Conservation (phyloP, 2,113 vertebrate species). For the Myocastor coypus region DNA sequence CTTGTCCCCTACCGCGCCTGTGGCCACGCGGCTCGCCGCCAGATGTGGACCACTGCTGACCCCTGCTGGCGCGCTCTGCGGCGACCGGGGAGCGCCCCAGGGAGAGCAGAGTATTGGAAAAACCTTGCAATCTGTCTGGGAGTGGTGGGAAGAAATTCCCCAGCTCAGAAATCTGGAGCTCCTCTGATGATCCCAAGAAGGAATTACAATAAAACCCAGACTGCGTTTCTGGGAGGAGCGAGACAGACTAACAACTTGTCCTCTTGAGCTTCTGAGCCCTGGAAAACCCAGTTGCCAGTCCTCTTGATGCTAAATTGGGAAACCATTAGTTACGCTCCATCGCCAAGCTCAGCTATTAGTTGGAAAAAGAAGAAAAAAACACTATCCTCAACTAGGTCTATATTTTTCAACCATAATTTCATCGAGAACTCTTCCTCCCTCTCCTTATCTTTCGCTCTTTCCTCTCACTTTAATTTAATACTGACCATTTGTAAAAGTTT, state of each 20-base stretch:
- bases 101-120: constrained; percentile 53
- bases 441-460: no score
- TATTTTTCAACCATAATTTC: neutral
- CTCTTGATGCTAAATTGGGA: constrained; percentile 35
- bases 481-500: neutral
- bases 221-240: constrained; percentile 57
- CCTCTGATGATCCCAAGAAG: constrained; percentile 38
- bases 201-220: constrained; percentile 72
- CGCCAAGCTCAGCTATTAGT: neutral
- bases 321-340: constrained; percentile 26
- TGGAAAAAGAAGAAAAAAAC: neutral
- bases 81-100: neutral
- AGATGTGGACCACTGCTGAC: constrained; percentile 55
- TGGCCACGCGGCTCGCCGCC: neutral
- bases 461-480: neutral
- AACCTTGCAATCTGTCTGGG: constrained; percentile 31
- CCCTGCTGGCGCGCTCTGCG: constrained; percentile 55
- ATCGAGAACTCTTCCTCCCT: no score
- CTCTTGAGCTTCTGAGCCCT: constrained; percentile 20
- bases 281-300: neutral
- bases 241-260: neutral
- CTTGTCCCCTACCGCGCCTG: neutral
- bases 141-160: constrained; percentile 13
- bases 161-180: constrained; percentile 38
- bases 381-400: neutral